Evolutionary conservation across 2,113 vertebrate species (phyloP).

Genomic region (Eidolon helvum): DNA sequence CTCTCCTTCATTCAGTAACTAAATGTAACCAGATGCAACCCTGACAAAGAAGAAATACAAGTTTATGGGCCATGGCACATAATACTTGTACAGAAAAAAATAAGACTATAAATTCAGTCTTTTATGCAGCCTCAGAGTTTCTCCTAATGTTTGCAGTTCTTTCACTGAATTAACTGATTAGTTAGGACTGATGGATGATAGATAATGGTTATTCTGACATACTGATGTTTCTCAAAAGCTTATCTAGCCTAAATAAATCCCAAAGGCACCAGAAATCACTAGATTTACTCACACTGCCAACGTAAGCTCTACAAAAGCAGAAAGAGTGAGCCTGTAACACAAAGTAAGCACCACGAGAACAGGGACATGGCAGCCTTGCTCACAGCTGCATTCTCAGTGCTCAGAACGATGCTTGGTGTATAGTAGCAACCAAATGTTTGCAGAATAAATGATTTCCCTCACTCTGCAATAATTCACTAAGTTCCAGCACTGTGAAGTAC

Average conservation of each 20-base stretch:
- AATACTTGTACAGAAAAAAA: conserved; percentile 1
- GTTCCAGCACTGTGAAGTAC: conserved; percentile 7
- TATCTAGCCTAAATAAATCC: neutral
- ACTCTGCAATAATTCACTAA: neutral
- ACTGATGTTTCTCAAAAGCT: conserved; percentile 17
- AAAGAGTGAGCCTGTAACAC: neutral
- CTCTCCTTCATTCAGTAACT: neutral
- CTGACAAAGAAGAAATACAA: conserved; percentile 13
- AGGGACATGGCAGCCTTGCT: neutral
- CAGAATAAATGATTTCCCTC: neutral
- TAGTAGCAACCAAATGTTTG: neutral
- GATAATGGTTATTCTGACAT: neutral
- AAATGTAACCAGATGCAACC: neutral
- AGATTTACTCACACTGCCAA: conserved; percentile 23
- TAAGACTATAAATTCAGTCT: conserved; percentile 9
- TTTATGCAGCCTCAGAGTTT: neutral
- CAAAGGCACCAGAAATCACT: neutral
- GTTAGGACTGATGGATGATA: neutral
- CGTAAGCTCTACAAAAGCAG: neutral
- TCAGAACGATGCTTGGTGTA: neutral
- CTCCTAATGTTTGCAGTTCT: neutral
- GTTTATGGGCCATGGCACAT: neutral
- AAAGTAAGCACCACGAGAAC: neutral
- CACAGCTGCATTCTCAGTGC: neutral
- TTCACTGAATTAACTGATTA: conserved; percentile 30